Percentiles rank a stretch among this genome's conserved stretches.
Evolutionary conservation across 2,888 invertebrate genomes (phyloP).

Genomic region (Oscheius sp.): DNA sequence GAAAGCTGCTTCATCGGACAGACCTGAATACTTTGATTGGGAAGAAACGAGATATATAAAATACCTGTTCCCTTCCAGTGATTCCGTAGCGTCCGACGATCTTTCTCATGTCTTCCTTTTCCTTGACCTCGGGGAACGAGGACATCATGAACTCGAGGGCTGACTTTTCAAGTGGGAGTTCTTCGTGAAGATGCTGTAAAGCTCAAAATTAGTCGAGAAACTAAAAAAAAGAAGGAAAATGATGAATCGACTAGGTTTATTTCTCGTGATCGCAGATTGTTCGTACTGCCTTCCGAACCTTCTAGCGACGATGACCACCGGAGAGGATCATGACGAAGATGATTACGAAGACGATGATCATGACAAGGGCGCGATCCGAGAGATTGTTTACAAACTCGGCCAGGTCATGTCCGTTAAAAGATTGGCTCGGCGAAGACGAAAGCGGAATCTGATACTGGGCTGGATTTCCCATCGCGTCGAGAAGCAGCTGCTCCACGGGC

Average conservation of each 20-base stretch:
- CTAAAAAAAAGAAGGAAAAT: neutral
- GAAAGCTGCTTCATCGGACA: constrained; percentile 93
- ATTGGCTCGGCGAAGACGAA: neutral
- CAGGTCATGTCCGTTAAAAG: neutral
- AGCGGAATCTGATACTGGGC: neutral
- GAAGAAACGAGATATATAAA: neutral
- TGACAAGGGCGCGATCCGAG: neutral
- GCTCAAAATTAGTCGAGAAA: neutral
- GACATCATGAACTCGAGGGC: constrained; percentile 99
- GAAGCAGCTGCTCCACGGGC: constrained; percentile 62
- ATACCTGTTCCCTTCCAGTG: constrained; percentile 92
- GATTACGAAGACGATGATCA: constrained; percentile 3
- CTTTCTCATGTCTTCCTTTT: constrained; percentile 97
- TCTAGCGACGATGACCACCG: neutral
- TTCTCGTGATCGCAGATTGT: neutral
- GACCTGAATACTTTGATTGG: constrained; percentile 78
- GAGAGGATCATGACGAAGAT: constrained; percentile 13
- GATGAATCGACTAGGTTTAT: constrained; percentile 1
- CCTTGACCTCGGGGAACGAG: constrained; percentile 94
- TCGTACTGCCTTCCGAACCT: neutral
- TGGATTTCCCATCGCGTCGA: constrained; percentile 56
- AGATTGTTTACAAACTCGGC: constrained; percentile 19
- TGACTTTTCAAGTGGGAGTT: constrained; percentile 91
- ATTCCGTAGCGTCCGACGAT: constrained; percentile 98
- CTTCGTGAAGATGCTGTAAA: constrained; percentile 87